phyloP scores from a whole-genome alignment of 2,888 invertebrate species.

The Lithophane ornitopus region DNA sequence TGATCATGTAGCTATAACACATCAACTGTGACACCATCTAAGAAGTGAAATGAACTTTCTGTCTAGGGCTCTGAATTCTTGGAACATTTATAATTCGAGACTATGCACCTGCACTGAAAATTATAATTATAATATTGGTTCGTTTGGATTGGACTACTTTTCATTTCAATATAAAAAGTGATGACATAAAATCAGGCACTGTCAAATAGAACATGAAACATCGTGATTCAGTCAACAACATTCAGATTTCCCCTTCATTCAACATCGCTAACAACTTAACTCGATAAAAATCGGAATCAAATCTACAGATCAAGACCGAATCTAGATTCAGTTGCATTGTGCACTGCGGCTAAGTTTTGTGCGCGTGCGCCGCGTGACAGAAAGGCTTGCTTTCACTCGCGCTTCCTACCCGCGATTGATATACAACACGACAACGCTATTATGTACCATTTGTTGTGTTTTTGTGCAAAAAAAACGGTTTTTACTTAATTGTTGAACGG shows the following conservation, averaged over 20 bases:
- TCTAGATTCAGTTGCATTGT: conserved; percentile 62
- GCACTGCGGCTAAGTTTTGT: conserved; percentile 59
- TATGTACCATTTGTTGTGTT: conserved; percentile 67
- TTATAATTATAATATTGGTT: background rate
- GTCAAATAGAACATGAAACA: background rate
- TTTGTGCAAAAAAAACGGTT: conserved; percentile 52
- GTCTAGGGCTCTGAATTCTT: background rate
- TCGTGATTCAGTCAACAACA: conserved; percentile 36
- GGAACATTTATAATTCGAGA: background rate
- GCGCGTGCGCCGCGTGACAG: conserved; percentile 76
- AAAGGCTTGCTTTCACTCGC: conserved; percentile 74
- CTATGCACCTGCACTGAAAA: background rate
- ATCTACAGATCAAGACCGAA: conserved; percentile 54
- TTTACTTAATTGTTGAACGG: conserved; percentile 47
- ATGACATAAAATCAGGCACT: conserved; percentile 5
- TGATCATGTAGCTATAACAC: conserved; percentile 20
- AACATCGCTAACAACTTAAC: conserved; percentile 21
- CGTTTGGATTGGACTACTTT: conserved; percentile 1
- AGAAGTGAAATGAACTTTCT: conserved; percentile 24
- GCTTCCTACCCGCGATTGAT: conserved; percentile 72
- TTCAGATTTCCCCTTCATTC: conserved; percentile 39
- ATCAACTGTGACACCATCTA: conserved; percentile 15
- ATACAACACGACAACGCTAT: conserved; percentile 72
- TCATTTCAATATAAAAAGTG: conserved; percentile 23
- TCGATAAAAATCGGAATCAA: conserved; percentile 45